Evolutionary conservation across 2,888 invertebrate genomes (phyloP), one percentile per base, ranked within the genome.

Genomic region (Toxonevra muliebris): DNA sequence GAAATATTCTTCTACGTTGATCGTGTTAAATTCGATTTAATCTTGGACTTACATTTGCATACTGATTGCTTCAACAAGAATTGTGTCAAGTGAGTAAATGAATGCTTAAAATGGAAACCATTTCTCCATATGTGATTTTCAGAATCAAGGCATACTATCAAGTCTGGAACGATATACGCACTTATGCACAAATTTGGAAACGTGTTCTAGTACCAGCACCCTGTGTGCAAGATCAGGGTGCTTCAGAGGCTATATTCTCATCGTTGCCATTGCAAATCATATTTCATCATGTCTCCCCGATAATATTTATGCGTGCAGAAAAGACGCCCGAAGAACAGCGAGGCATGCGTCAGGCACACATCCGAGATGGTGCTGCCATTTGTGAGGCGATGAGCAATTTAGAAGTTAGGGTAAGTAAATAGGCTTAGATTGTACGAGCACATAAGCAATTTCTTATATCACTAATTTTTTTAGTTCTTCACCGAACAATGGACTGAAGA

Each of bases 311-410:
- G 86, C 96, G 96, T 81, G 94, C 96, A 0, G 89, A 92, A 74
- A 98, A 98, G 86, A 97, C 96, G 80, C 84, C 87, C 0, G 88
- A 90, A 0, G 96, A 96, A 85, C 89, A 90, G 20, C 87, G 88
- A 63, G 95, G 95, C 59, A 96, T 97, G 95, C 88, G 89, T 74
- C 88, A 87, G 61, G 93, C 96, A 0, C 96, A 97, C 81, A 86
- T 97, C 63, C 88, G 93, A 62, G 98, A 98, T 85, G 96, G 93
- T 0, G 93, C 92, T 0, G 96, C 95, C 0, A 90, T 97, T 86
- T 94, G 96, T 82, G 93, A 95, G 76, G 93, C 94, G 74, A 89
- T 97, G 74, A 88, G 90, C 20, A 90, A 90, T 82, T 85, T 94
- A 65, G 92, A 94, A 82, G 86, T 88, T 66, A 88, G 89, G 81